Conservation (phyloP, 2,113 vertebrate genomes). For the Rallus limicola region DNA sequence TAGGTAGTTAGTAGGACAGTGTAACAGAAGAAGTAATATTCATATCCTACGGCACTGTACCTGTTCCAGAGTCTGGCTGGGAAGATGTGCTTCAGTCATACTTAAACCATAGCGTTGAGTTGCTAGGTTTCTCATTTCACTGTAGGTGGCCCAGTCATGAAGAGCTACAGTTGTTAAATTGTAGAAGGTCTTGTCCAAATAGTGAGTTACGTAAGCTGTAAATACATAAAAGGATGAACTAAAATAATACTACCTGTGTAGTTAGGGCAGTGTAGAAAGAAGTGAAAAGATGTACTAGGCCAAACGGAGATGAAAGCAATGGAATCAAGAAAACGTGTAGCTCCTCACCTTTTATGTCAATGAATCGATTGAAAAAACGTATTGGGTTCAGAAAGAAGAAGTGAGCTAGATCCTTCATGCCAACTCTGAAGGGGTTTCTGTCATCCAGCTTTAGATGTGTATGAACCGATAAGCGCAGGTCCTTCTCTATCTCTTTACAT, state of each 20-base stretch:
- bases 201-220: constrained; percentile 95
- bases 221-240: background rate
- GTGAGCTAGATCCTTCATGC: constrained; percentile 95
- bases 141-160: constrained; percentile 99
- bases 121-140: constrained; percentile 97
- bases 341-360: constrained; percentile 93
- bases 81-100: constrained; percentile 97
- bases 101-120: constrained; percentile 93
- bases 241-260: background rate
- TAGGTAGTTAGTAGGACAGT: background rate
- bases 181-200: constrained; percentile 98
- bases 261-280: background rate
- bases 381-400: constrained; percentile 96
- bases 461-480: constrained; percentile 95
- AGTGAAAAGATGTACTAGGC: background rate
- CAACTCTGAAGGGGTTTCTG: constrained; percentile 96
- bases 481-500: constrained; percentile 98
- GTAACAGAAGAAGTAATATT: background rate
- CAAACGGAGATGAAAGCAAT: background rate
- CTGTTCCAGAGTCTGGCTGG: constrained; percentile 98
- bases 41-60: constrained; percentile 62
- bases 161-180: constrained; percentile 97
- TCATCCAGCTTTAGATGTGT: constrained; percentile 97
- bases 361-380: constrained; percentile 97
- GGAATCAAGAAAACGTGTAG: background rate